phyloP scores from a whole-genome alignment of 2,113 vertebrate genomes.

The Ancistrus triradiatus region DNA sequence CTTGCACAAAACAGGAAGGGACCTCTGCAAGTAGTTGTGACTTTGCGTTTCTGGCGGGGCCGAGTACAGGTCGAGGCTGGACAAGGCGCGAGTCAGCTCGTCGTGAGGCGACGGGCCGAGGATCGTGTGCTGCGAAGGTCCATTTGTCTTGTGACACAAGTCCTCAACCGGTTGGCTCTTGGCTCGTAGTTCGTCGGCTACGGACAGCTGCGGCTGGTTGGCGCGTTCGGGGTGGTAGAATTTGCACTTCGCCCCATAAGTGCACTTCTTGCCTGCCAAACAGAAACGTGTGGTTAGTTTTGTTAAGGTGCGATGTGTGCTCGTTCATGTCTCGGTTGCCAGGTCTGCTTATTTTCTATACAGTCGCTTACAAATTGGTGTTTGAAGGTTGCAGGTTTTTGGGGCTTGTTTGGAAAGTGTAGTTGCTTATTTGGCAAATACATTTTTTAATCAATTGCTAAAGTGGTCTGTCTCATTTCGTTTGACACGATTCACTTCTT shows the following conservation, averaged over 20 bases:
- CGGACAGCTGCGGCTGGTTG: constrained; percentile 71
- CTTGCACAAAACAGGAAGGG: constrained; percentile 11
- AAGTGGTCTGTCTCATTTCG: too few species aligned
- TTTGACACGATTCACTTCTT: too few species aligned
- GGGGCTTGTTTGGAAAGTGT: too few species aligned
- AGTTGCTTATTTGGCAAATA: too few species aligned
- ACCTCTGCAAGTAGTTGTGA: constrained; percentile 3
- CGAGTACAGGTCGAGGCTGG: constrained; percentile 34
- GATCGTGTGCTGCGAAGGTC: background rate
- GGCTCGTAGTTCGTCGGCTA: constrained; percentile 83
- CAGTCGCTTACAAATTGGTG: too few species aligned
- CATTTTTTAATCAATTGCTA: too few species aligned
- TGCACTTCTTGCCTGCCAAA: constrained; percentile 83
- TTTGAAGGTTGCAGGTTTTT: too few species aligned
- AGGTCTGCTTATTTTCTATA: too few species aligned
- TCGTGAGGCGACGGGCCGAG: background rate
- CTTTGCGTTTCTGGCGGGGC: constrained; percentile 36
- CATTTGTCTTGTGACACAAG: background rate
- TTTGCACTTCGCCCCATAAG: constrained; percentile 87
- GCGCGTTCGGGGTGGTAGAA: constrained; percentile 83
- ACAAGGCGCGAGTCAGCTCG: background rate
- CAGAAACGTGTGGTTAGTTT: too few species aligned
- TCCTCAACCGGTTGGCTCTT: constrained; percentile 54
- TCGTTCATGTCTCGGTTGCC: too few species aligned
- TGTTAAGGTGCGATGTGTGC: too few species aligned